Percentiles rank a stretch among this genome's conserved stretches.
phyloP scores from a whole-genome alignment of 2,797 vertebrate genomes.

The Acanthurus leucopareius region DNA sequence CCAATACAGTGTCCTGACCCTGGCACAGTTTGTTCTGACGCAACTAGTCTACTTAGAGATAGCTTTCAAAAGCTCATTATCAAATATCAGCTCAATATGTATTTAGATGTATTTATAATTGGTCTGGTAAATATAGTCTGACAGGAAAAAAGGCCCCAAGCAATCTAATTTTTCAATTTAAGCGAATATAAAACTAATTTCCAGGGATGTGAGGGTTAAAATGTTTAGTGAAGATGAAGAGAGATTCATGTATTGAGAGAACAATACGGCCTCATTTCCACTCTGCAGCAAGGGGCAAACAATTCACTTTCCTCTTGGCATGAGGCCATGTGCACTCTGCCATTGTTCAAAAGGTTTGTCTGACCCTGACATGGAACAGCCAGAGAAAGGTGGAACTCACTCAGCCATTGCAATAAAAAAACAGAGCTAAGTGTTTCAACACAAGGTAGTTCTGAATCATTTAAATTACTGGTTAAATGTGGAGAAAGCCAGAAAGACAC shows the following conservation, averaged over 20 bases:
- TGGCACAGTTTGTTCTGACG: conserved; percentile 39
- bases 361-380: conserved; percentile 62
- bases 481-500: conserved; percentile 19
- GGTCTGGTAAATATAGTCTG: background rate
- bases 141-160: background rate
- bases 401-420: conserved; percentile 50
- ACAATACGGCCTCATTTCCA: conserved; percentile 75
- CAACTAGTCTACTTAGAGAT: conserved; percentile 36
- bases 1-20: conserved; percentile 34
- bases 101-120: background rate
- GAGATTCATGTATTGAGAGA: conserved; percentile 41
- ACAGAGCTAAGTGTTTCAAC: conserved; percentile 58
- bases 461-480: conserved; percentile 49
- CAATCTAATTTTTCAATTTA: background rate
- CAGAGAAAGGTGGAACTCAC: conserved; percentile 55
- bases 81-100: background rate
- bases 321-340: conserved; percentile 68
- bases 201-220: conserved; percentile 37
- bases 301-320: conserved; percentile 83
- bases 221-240: conserved; percentile 31
- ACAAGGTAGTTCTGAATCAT: conserved; percentile 64
- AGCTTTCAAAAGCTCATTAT: conserved; percentile 20
- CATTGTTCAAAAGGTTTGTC: conserved; percentile 78
- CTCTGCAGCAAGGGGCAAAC: conserved; percentile 64
- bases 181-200: background rate